Evolutionary conservation across 1,140 invertebrate species (phyloP), one percentile per base, ranked within the genome.

Genomic region (Temnothorax longispinosus): DNA sequence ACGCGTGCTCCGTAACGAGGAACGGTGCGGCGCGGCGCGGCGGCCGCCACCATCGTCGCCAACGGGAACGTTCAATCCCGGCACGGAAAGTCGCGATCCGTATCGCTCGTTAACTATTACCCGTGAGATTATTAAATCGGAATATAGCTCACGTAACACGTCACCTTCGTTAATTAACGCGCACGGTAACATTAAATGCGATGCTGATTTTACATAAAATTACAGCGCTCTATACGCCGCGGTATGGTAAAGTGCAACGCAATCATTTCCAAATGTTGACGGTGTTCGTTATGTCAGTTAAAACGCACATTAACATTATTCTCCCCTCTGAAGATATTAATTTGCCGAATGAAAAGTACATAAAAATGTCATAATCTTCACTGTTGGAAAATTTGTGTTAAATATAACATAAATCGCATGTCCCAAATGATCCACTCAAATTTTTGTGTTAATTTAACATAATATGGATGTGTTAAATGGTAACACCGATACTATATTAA

Each of bases 71-170:
- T 47, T 71, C 80, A 62, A 44, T 50, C 41, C 41, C 38, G 18
- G 50, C 38, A 60, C 64, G 64, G 56, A 35, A 69, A 65, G 56
- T 54, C n/a, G 32, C 21, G 67, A 82, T 78, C 60, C 41, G 32
- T 84, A 84, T 84, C 69, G 85, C 67, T 47, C 75, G 87, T 88
- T 88, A 85, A 75, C 69, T 84, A 84, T 75, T 75, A 50, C 54
- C 69, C 80, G 41, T 27, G 69, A 75, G 80, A 72, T 84, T 84
- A 84, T 84, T 84, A 84, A 84, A 84, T 84, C 80, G 80, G 54
- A 60, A 84, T 75, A 82, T 60, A 21, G 69, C 54, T 75, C 80
- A 35, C 54, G 69, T 47, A 50, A 75, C 80, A 60, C 47, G 80
- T 74, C 54, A 54, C 18, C 18, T 18, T 15, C 44, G 69, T 74